Conservation (phyloP, 1,140 invertebrate genomes). For the Scaptomyza graminum region DNA sequence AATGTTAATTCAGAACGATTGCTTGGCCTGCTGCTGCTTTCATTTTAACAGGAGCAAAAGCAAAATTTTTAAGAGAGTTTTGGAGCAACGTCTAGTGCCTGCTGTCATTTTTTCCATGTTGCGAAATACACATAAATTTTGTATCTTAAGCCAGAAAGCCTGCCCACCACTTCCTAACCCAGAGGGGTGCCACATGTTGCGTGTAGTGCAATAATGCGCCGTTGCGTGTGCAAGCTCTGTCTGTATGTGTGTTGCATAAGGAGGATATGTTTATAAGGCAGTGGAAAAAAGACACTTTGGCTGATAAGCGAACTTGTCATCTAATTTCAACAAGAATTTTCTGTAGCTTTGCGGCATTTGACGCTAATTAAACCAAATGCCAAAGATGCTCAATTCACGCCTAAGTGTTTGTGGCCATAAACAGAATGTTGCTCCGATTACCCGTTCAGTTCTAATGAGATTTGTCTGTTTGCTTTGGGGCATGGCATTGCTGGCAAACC, state of each 20-base stretch:
- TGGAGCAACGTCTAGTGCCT: slow-evolving; percentile 38
- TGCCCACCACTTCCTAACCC: neutral
- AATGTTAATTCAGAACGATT: slow-evolving; percentile 66
- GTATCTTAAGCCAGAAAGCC: slow-evolving; percentile 14
- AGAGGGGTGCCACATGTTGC: slow-evolving; percentile 52
- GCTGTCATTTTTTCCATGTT: slow-evolving; percentile 65
- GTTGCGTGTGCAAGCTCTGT: slow-evolving; percentile 31
- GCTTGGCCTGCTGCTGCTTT: slow-evolving; percentile 71
- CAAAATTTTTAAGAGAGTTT: slow-evolving; percentile 22
- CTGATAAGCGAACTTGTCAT: slow-evolving; percentile 31
- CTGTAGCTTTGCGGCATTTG: slow-evolving; percentile 56
- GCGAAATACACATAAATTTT: slow-evolving; percentile 62
- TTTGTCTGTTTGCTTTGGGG: slow-evolving; percentile 38
- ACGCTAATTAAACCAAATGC: slow-evolving; percentile 76
- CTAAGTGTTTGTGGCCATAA: slow-evolving; percentile 79
- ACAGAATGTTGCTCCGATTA: slow-evolving; percentile 64
- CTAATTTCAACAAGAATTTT: slow-evolving; percentile 60
- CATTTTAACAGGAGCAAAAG: slow-evolving; percentile 64
- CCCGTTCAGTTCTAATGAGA: slow-evolving; percentile 60
- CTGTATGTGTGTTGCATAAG: slow-evolving; percentile 33
- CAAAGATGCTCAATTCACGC: slow-evolving; percentile 80
- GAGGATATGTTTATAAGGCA: slow-evolving; percentile 39
- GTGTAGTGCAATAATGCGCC: slow-evolving; percentile 53
- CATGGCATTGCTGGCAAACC: slow-evolving; percentile 29
- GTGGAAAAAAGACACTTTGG: neutral